Conservation (phyloP, 2,113 vertebrate species). For the Dunckerocampus dactyliophorus region DNA sequence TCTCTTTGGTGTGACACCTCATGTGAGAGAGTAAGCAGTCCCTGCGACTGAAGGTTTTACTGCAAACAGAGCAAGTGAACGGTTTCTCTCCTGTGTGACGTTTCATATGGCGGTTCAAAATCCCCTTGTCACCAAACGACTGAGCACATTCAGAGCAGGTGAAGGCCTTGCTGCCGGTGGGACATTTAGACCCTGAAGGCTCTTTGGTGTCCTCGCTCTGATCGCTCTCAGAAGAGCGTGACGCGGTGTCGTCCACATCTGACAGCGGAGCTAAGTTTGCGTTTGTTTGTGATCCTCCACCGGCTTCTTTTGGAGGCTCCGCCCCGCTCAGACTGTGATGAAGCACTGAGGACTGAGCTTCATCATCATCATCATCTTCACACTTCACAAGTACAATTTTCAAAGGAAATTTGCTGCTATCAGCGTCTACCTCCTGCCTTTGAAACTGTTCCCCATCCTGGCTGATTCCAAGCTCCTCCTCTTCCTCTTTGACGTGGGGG, state of each 20-base stretch:
- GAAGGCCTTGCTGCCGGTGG: not conserved
- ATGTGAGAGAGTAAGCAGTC: too few species aligned
- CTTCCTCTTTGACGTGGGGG: constrained; percentile 1
- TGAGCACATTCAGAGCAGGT: not conserved
- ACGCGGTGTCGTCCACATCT: not conserved
- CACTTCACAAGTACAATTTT: constrained; percentile 1
- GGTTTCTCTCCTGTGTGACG: too few species aligned
- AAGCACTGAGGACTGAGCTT: not conserved
- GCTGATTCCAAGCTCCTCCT: not conserved
- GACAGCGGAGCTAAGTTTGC: not conserved
- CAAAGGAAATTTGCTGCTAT: not conserved
- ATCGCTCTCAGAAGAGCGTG: not conserved
- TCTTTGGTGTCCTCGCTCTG: not conserved
- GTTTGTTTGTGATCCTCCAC: not conserved
- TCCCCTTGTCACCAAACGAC: not conserved
- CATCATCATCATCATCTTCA: not conserved
- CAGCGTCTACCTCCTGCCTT: not conserved
- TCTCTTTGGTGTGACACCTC: too few species aligned
- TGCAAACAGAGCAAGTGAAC: too few species aligned
- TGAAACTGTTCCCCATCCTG: not conserved
- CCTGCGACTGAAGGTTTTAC: too few species aligned
- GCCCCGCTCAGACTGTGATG: not conserved
- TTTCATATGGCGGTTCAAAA: not conserved
- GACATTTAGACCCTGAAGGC: not conserved
- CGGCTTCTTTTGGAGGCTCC: not conserved